Base-by-base conservation (phyloP, 2,797 vertebrate species). In the Siniperca obscura region DNA sequence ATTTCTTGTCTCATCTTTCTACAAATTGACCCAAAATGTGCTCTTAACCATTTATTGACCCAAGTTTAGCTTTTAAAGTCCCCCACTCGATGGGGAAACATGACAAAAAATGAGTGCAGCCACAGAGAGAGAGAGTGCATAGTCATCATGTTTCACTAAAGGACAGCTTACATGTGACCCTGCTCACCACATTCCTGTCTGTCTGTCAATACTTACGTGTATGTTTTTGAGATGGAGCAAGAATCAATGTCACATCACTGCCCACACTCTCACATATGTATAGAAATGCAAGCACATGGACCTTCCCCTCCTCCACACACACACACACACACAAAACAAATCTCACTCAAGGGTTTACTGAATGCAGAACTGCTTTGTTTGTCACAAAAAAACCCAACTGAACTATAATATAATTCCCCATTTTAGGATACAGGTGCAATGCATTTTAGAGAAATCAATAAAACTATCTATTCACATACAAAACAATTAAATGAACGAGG, bases 141-240 rank as follows among this genome's bases (percentile, higher is more conserved):
- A 93, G 94, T 97, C 96, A 97, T 97, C 96, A 97, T 95, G 96
- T 97, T 96, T 96, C 95, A 95, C 93, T 96, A 81, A 86, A 87
- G 81, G 85, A 82, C 95, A 94, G 93, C 95, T 96, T 95, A 96
- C 95, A 96, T 96, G 95, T 96, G 96, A 96, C 87, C 84, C 87
- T 61, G 67, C 76, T 76, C 72, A 66, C 80, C 78, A 83, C 81
- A 84, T 80, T 71, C 59, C 81, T 80, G 78, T 85, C 77, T 52
- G 53, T 84, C 77, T 82, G 84, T 93, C 89, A 85, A 90, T 89
- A 91, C 81, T 74, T 96, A 96, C 95, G 95, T 96, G 96, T 96
- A 94, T 95, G 96, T 96, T 96, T 97, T 96, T 96, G 96, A 87
- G 48, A 90, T 88, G 82, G 64, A 57, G 86, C 83, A 83, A 52